Percentiles rank a stretch among this genome's conserved stretches.
Evolutionary conservation across 2,888 invertebrate genomes (phyloP).

Genomic region (Syritta pipiens): DNA sequence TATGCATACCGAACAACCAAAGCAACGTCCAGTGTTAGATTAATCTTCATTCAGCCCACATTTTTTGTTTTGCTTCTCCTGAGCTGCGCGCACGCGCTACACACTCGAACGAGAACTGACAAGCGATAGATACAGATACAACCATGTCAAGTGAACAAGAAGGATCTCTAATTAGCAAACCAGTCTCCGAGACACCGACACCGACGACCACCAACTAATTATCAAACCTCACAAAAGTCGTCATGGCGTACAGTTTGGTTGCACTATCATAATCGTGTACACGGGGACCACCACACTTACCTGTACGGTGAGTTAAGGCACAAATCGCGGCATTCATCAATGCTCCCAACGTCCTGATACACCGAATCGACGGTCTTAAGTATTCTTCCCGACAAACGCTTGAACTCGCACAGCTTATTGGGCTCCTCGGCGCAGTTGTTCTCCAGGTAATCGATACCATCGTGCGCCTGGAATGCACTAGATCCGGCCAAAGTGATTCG

Average conservation of each 20-base stretch:
- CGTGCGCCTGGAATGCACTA: slow-evolving; percentile 85
- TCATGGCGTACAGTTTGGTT: slow-evolving; percentile 42
- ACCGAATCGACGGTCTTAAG: slow-evolving; percentile 96
- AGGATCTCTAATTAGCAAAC: slow-evolving; percentile 68
- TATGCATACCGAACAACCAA: slow-evolving; percentile 41
- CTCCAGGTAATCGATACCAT: slow-evolving; percentile 90
- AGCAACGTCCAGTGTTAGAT: slow-evolving; percentile 46
- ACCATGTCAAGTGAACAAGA: slow-evolving; percentile 50
- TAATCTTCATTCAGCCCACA: slow-evolving; percentile 66
- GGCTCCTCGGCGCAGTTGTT: slow-evolving; percentile 96
- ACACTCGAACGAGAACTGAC: slow-evolving; percentile 25
- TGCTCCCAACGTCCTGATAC: slow-evolving; percentile 91
- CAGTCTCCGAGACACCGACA: slow-evolving; percentile 33
- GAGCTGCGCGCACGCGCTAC: not conserved
- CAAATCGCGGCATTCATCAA: slow-evolving; percentile 92
- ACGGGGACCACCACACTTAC: slow-evolving; percentile 71
- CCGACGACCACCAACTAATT: slow-evolving; percentile 43
- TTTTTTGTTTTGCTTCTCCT: slow-evolving; percentile 10
- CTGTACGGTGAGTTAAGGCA: slow-evolving; percentile 93
- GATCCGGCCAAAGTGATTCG: slow-evolving; percentile 92
- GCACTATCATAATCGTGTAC: slow-evolving; percentile 47
- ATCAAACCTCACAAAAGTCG: slow-evolving; percentile 52
- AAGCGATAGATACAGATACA: slow-evolving; percentile 54
- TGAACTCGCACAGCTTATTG: slow-evolving; percentile 94
- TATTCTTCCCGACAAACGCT: slow-evolving; percentile 91